Base-by-base conservation (phyloP, 2,797 vertebrate species). In the Liparis tanakae region DNA sequence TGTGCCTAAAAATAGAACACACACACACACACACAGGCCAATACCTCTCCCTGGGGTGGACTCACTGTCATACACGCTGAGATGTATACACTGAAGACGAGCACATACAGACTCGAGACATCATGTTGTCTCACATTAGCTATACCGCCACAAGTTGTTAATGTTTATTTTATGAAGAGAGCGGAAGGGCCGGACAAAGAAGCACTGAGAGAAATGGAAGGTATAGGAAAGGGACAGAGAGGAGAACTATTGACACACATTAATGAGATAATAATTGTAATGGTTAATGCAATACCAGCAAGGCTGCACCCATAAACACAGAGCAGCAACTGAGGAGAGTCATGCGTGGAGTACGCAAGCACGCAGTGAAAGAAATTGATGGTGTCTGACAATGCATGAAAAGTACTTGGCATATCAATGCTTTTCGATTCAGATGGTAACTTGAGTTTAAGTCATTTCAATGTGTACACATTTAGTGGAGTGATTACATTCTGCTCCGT, bases 1-100 rank as follows among this genome's bases (percentile, higher is more conserved):
- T 76, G 83, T 79, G 71, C 30, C 83, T 90, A 89, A 90, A 91
- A 90, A 92, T 91, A 91, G 88, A 89, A 46, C 37, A 43, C 72
- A n/a, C 41, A 76, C 67, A 48, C 74, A 65, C 72, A 51, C 53
- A 30, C 34, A 55, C 10, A 77, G 37, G 76, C 74, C 55, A 72
- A 76, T 22, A 82, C 61, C 67, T 78, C 51, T 89, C 88, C 88
- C 85, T 69, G 41, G 85, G 90, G 91, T 86, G 67, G 67, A 85
- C 74, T 87, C 79, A 82, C 81, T 92, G 86, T 81, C 80, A 77
- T 79, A 72, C 81, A 82, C 80, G 77, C 78, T 63, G 74, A 88
- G 78, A 88, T 73, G 51, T 85, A 84, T 77, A 91, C 67, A 69
- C 78, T 74, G 46, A 59, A 81, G 81, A 83, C 82, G 81, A n/a